Conservation (phyloP, 2,888 invertebrate species). For the Ferdinandea cuprea region DNA sequence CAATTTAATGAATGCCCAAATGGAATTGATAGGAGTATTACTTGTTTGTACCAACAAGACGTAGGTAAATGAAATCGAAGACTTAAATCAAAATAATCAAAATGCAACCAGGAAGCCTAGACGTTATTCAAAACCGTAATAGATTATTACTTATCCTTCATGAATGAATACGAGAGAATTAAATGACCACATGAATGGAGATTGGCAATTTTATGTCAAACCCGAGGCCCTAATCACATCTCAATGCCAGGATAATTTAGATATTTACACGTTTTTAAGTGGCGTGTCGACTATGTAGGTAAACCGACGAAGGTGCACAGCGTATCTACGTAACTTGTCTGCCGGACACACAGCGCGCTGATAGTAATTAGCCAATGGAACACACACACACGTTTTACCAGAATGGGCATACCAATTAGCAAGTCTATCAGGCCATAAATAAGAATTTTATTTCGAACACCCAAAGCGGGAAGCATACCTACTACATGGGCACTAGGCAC, state of each 20-base stretch:
- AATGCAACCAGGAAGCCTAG: too few species aligned
- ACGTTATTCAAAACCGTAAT: too few species aligned
- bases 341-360: conserved; percentile 35
- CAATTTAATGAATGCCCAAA: neutral
- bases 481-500: too few species aligned
- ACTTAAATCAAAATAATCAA: too few species aligned
- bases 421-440: conserved; percentile 72
- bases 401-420: conserved; percentile 69
- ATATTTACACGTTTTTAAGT: conserved; percentile 61
- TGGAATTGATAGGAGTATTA: too few species aligned
- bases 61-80: too few species aligned
- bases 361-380: conserved; percentile 68
- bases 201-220: conserved; percentile 6
- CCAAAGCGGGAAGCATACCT: conserved; percentile 51
- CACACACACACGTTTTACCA: conserved; percentile 65
- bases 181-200: neutral
- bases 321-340: conserved; percentile 21
- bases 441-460: conserved; percentile 73
- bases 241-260: conserved; percentile 52
- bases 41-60: too few species aligned
- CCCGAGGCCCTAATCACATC: conserved; percentile 38
- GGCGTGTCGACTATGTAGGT: conserved; percentile 10
- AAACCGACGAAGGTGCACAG: too few species aligned
- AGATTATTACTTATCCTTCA: too few species aligned
- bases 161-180: neutral